Base-by-base conservation (phyloP, 2,113 vertebrate genomes). In the Leptosomus discolor region DNA sequence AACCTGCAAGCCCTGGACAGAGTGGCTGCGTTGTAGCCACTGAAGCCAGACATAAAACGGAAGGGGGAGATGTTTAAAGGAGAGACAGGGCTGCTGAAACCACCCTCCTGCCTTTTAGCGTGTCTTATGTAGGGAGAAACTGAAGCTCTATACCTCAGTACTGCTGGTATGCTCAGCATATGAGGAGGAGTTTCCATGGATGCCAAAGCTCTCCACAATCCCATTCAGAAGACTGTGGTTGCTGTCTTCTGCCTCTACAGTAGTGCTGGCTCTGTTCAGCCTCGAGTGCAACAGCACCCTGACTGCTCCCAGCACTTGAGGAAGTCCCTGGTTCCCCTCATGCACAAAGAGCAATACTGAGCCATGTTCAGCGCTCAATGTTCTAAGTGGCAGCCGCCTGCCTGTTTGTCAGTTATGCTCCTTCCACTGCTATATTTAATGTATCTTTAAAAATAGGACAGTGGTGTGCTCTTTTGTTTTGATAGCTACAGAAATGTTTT, bases 1-100 rank as follows among this genome's bases (percentile, higher is more conserved):
- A 67, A 67, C 37, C 39, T 27, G 68, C 30, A 67, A 77, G 39
- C 24, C 16, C 46, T 1, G 7, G 64, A 37, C 43, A 73, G 32
- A 61, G 51, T 1, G 8, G 63, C 39, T 1, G 4, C 0, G 0
- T 7, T 83, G 50, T 9, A 76, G 70, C 39, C 67, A 76, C 41
- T 26, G 30, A 90, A 83, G 70, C 19, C 39, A 69, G 50, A 80
- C 71, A 61, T 4, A 34, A 32, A 85, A 37, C 78, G 94, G 73
- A 57, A 48, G 34, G 57, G 4, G 9, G 30, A 50, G 57, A 64
- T 48, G 24, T 24, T 64, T 51, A 56, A 54, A 70, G 46, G 29
- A 51, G 19, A 83, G 7, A 53, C 36, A 69, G 39, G 10, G 27
- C 57, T 39, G 7, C 27, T 30, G 46, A 88, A 92, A 88, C 30